A percentile compares a stretch with the other conserved stretches of the same genome.
These are phyloP conservation scores for Phyllostomus hastatus DNA, from an alignment of 2,113 vertebrate genomes.

Conservation along the genomic window DNA sequence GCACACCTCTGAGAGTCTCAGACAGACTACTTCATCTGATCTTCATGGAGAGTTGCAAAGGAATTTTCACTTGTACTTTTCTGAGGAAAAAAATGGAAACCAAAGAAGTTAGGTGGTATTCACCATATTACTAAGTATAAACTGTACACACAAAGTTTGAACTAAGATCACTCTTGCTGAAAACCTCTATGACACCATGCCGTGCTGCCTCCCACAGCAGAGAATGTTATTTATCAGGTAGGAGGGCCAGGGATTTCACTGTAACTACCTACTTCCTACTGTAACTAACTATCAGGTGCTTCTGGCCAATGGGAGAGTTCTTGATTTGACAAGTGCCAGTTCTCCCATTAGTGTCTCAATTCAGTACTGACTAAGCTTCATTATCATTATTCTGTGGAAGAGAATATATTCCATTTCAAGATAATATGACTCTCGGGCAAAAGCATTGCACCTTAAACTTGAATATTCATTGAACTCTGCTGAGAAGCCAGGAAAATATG, in stretches of 20 bases:
- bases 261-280: background rate
- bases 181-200: background rate
- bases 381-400: background rate
- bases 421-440: background rate
- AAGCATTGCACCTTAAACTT: background rate
- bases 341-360: background rate
- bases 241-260: background rate
- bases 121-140: background rate
- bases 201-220: background rate
- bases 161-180: background rate
- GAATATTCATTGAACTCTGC: background rate
- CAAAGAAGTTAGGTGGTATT: background rate
- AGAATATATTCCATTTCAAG: background rate
- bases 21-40: background rate
- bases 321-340: background rate
- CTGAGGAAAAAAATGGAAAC: background rate
- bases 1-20: rapidly evolving
- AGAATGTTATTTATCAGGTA: background rate
- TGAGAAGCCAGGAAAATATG: background rate
- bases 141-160: background rate
- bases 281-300: background rate
- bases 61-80: background rate
- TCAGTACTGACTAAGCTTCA: background rate
- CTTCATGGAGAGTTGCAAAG: background rate
- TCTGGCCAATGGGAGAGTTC: background rate